phyloP scores from a whole-genome alignment of 2,888 invertebrate genomes.

The Aromia moschata region DNA sequence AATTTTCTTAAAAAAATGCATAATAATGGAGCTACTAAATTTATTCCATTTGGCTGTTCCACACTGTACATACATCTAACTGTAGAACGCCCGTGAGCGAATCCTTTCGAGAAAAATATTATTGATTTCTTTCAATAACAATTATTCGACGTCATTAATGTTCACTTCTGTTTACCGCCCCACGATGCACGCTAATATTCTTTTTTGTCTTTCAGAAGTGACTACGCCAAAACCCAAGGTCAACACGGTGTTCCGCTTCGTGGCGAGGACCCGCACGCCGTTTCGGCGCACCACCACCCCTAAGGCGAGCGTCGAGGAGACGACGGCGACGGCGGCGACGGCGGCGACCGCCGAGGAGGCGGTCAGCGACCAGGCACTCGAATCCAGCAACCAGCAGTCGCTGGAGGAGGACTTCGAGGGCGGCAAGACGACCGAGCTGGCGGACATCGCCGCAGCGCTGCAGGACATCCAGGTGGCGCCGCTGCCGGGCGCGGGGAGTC shows the following conservation, averaged over 20 bases:
- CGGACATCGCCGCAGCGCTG: slow-evolving; percentile 52
- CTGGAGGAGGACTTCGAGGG: slow-evolving; percentile 43
- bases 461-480: slow-evolving; percentile 54
- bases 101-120: no score
- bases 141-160: no score
- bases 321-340: no score
- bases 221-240: slow-evolving; percentile 27
- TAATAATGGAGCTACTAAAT: no score
- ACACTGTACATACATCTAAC: no score
- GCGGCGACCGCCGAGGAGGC: no score
- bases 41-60: no score
- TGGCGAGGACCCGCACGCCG: slow-evolving; percentile 45
- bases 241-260: slow-evolving; percentile 41
- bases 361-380: slow-evolving; percentile 48
- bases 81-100: no score
- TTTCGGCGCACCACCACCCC: slow-evolving; percentile 34
- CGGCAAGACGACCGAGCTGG: slow-evolving; percentile 49
- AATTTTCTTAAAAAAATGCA: no score
- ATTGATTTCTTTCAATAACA: no score
- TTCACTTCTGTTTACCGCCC: no score
- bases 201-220: neutral
- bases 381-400: slow-evolving; percentile 53
- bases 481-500: slow-evolving; percentile 19
- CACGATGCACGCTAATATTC: neutral
- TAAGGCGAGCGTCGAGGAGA: slow-evolving; percentile 32